Evolutionary conservation across 2,888 invertebrate genomes (phyloP), one percentile per base, ranked within the genome.

Genomic region (Drosophila mayaguana): DNA sequence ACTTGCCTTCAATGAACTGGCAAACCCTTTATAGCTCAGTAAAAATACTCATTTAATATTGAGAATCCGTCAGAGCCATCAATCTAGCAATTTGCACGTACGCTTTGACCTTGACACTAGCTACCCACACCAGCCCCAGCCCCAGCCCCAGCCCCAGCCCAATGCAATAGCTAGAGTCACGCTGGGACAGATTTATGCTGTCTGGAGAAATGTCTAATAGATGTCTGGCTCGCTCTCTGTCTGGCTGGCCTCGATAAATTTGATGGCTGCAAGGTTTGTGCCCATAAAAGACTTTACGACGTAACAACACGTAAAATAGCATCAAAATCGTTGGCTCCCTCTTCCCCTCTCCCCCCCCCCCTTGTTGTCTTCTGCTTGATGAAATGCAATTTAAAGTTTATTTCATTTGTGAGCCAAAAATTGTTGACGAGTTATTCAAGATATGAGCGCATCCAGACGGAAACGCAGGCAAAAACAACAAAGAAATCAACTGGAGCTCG

Each of bases 341-440:
- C 28, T 7, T 28, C 2, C 8, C 28, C 28, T 8, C 28, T 28
- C 28, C 16, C 40, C 6, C 40, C 8, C 8, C 28, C 16, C 40
- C 6, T 34, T 6, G 5, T 3, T 11, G 12, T n/a, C 32, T 6
- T 5, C 12, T 3, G 25, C 28, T 25, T 34, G 20, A 51, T 42
- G 63, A 55, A 75, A 81, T 77, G 87, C 75, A 87, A 85, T 89
- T 83, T 87, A 77, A 84, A 85, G 73, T 87, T 85, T 77, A 68
- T 76, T 72, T 81, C 73, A 61, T 72, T 62, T 63, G 63, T 57
- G 48, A 69, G 57, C 20, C 36, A 65, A 64, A 69, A 73, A 87
- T 81, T 68, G 88, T 83, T 76, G 73, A 75, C 73, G 72, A 73
- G 66, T 61, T 77, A 75, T 77, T 75, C 70, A 63, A 71, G 78